Evolutionary conservation across 2,888 invertebrate genomes (phyloP).

Genomic region (Ceratothoa steindachneri): DNA sequence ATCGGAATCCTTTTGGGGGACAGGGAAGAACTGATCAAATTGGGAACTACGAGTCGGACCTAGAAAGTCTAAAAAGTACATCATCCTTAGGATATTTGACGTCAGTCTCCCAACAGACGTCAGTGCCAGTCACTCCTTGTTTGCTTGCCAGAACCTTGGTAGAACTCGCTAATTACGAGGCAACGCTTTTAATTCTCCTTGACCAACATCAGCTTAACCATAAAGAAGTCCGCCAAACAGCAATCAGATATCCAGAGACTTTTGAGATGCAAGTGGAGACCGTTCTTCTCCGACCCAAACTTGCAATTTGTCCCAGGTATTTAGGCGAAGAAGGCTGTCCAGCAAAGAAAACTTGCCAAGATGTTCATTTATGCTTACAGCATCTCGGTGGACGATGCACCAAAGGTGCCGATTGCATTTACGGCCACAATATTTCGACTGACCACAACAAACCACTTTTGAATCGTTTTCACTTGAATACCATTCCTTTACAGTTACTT

Average conservation of each 20-base stretch:
- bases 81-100: too few relatives aligned
- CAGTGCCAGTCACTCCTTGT: too few relatives aligned
- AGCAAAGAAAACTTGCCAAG: background rate
- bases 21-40: too few relatives aligned
- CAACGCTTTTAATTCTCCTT: constrained; percentile 12
- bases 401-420: constrained; percentile 8
- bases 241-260: background rate
- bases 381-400: background rate
- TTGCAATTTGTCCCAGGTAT: constrained; percentile 10
- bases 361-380: constrained; percentile 25
- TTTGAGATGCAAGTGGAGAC: constrained; percentile 14
- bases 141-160: constrained; percentile 14
- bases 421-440: constrained; percentile 27
- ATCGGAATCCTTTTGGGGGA: too few relatives aligned
- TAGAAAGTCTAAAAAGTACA: too few relatives aligned
- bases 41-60: too few relatives aligned
- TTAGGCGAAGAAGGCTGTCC: constrained; percentile 10
- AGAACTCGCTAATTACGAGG: constrained; percentile 12
- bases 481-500: background rate
- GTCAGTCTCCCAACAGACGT: too few relatives aligned
- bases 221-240: constrained; percentile 11
- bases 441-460: constrained; percentile 26
- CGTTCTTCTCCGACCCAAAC: background rate
- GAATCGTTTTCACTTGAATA: constrained; percentile 8
- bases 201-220: constrained; percentile 6